Evolutionary conservation across 2,113 vertebrate species (phyloP).

Genomic region (Podarcis muralis): DNA sequence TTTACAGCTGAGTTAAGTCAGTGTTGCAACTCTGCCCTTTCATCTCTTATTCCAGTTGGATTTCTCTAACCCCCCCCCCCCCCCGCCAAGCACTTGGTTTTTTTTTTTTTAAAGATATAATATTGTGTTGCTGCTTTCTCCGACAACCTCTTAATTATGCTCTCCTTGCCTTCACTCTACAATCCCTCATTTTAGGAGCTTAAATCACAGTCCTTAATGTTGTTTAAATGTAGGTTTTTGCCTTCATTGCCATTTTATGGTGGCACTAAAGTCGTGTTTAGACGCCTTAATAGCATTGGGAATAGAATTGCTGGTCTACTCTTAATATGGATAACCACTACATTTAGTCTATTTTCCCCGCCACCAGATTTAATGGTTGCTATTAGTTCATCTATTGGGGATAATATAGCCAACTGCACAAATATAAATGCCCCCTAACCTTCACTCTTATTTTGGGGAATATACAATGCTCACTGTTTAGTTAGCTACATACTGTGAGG

Average conservation of each 20-base stretch:
- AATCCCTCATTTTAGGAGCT: constrained; percentile 46
- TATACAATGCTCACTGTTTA: neutral
- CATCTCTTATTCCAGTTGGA: constrained; percentile 16
- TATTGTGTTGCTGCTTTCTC: constrained; percentile 20
- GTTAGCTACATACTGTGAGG: constrained; percentile 34
- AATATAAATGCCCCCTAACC: neutral
- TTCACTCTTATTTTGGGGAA: constrained; percentile 38
- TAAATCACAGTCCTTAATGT: constrained; percentile 40
- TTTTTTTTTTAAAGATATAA: constrained; percentile 30
- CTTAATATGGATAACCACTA: constrained; percentile 17
- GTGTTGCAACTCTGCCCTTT: constrained; percentile 15
- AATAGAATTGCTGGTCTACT: constrained; percentile 28
- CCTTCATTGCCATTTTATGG: constrained; percentile 53
- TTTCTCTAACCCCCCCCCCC: neutral
- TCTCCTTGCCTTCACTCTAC: constrained; percentile 36
- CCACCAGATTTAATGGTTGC: neutral
- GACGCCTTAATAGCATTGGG: constrained; percentile 25
- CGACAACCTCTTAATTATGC: constrained; percentile 42
- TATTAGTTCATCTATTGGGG: constrained; percentile 32
- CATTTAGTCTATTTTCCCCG: constrained; percentile 19
- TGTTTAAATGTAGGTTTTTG: constrained; percentile 42
- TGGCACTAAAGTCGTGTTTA: constrained; percentile 46
- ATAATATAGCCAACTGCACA: neutral
- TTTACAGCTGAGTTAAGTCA: constrained; percentile 26
- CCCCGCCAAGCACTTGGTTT: neutral